Evolutionary conservation across 2,888 invertebrate genomes (phyloP), one percentile per base, ranked within the genome.

Genomic region (Muschampia plurimacula): DNA sequence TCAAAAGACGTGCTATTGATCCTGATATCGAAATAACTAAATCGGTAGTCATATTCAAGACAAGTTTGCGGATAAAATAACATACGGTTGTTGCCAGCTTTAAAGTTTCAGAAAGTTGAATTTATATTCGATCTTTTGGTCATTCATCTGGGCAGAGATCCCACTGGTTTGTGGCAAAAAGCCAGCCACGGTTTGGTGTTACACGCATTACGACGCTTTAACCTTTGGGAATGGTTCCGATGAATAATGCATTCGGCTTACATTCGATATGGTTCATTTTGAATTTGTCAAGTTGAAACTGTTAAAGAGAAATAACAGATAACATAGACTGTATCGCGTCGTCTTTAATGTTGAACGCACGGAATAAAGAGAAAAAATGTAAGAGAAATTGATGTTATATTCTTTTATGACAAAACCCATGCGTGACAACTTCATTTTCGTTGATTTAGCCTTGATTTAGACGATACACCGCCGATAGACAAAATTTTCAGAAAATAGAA

Each of bases 201-300:
- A 67, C 55, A 71, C 71, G 44, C 70, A 70, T 70, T 65, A 70
- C 57, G 70, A 70, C 36, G 65, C 55, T 70, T 64, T 59, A 70
- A 63, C 70, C 64, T 55, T 71, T 66, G 49, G 65, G 60, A 71
- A 60, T 52, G 71, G 71, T 36, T 41, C 12, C 22, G 39, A 72
- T 67, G 72, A 67, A 72, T 72, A 72, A 72, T 72, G 67, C 72
- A 72, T 72, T 60, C 67, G 62, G 13, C 62, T 72, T 60, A 46
- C 15, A 46, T 72, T 52, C 60, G 66, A 72, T 49, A 66, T 62
- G 67, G 62, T 62, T 67, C 52, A 72, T 67, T 72, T 72, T 72
- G 67, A 67, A 72, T 67, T 67, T 72, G 72, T 62, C 67, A 72
- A 71, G 70, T 72, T 32, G 36, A 60, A 36, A 60, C 60, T 60